Base-by-base conservation (phyloP, 2,797 vertebrate species). In the Naso thynnoides region DNA sequence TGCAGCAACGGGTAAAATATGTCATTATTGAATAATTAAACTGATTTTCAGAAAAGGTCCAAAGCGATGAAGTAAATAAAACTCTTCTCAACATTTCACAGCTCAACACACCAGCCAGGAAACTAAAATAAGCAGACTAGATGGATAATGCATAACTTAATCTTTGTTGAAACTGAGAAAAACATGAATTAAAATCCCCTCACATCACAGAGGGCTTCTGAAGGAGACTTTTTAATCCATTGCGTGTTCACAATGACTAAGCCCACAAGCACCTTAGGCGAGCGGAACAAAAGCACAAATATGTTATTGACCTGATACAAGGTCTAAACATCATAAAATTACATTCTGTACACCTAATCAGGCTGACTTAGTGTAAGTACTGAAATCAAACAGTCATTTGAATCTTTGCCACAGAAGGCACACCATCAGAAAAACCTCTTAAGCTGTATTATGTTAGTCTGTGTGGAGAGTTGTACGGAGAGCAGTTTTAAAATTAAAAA, bases 391-490 rank as follows among this genome's bases (percentile, higher is more conserved):
- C 71, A 23, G 61, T 76, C 63, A 75, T 82, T 49, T 59, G 39
- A 74, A 44, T 74, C 49, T 73, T 64, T 65, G 62, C 38, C 52
- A 50, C 45, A 70, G 26, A 73, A 64, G 70, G 27, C 48, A 78
- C 66, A 72, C 47, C 61, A 78, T 49, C 60, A 53, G 48, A 13
- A n/a, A 79, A 86, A 87, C 76, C 81, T 81, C 68, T 86, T 88
- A 89, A 91, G 65, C 83, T 81, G 83, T 59, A 81, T 90, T 85
- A 86, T 85, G 57, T 67, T 21, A 73, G 48, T 47, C 42, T 54
- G 50, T 2, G 29, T 33, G 52, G 70, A 69, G 27, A 48, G 31
- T n/a, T 45, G 9, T 56, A 33, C 49, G 44, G 56, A 54, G 71
- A 68, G 19, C 1, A 24, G 44, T 62, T 67, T 67, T 39, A 57